Base-by-base conservation (phyloP, 2,888 invertebrate species). In the Adelognathus sp. region DNA sequence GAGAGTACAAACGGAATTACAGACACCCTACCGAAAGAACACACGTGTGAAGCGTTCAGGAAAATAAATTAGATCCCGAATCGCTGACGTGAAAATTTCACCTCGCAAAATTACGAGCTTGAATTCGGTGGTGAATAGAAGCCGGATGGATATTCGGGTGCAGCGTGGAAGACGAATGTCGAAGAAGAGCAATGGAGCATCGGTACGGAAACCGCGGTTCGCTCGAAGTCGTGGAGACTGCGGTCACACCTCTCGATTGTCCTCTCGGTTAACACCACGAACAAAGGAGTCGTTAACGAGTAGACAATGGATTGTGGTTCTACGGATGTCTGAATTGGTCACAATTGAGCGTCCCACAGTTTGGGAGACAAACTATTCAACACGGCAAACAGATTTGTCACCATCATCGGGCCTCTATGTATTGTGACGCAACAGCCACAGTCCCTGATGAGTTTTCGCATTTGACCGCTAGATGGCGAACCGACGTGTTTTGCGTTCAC, bases 251-350 rank as follows among this genome's bases (percentile, higher is more conserved):
- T 24, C 54, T 60, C 54, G 27, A 31, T 76, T 50, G 24, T 39
- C 54, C 11, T 21, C 9, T 50, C 50, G 64, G 31, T 58, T 66
- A 41, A 67, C 36, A 16, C 27, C 58, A 27, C 41, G 60, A 67
- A 76, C 71, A 72, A 76, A 60, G n/a, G 71, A 71, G 66, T 72
- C 66, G 76, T 76, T 72, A 76, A 29, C 52, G 39, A 14, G 50
- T 5, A 71, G 66, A 76, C 76, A 76, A 76, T 76, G 27, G 66
- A 72, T 61, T 64, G 18, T 29, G 56, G 33, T 63, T 70, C 31
- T n/a, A 58, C 44, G 58, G 18, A 44, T 33, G 21, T 18, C 16
- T 33, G 18, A 41, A 50, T 21, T 5, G 11, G 11, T 24, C 24
- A 61, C 60, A 72, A 76, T 76, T 66, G 54, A 18, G 31, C 16